Evolutionary conservation across 2,797 vertebrate species (phyloP), one percentile per base, ranked within the genome.

Genomic region (Cyprinodon diabolis): DNA sequence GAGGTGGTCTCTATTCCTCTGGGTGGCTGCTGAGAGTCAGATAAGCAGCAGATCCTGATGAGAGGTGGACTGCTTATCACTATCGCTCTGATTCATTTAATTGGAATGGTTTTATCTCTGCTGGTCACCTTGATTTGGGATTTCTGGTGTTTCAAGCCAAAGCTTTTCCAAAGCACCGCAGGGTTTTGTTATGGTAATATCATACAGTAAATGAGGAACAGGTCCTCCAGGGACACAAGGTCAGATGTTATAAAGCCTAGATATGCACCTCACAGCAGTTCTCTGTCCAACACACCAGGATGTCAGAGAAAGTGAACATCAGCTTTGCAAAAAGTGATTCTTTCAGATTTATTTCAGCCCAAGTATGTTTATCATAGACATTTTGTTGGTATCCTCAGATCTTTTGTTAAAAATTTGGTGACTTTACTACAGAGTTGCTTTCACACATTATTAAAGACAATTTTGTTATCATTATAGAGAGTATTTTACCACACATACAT

Each of bases 191-290:
- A 94, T 95, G 94, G 78, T 93, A 94, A 95, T 94, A 30, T 1
- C 1, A 4, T 30, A 11, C 77, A 93, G 95, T 95, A 93, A 93
- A 90, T 75, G 86, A 86, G 77, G 75, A 75, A 84, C 70, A 56
- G 84, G 73, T 87, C 84, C 81, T 79, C 74, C 89, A 81, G 81
- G 74, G 69, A 84, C 75, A 45, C 77, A 88, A 92, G 75, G 90
- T 71, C 80, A 72, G 4, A 75, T 58, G 17, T 58, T 58, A 43
- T 81, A 71, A 74, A 87, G 84, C 69, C 55, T 79, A 84, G 81
- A 97, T 96, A 95, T 94, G 96, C 84, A 95, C 91, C 3, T 78
- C 82, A 60, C 90, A 79, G 80, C 69, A 92, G 83, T 92, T 94
- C 68, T 86, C 87, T 45, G n/a, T 87, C 79, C 90, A 62, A 17